phyloP scores from a whole-genome alignment of 1,140 invertebrate genomes.

The Geopemphigus sp. region DNA sequence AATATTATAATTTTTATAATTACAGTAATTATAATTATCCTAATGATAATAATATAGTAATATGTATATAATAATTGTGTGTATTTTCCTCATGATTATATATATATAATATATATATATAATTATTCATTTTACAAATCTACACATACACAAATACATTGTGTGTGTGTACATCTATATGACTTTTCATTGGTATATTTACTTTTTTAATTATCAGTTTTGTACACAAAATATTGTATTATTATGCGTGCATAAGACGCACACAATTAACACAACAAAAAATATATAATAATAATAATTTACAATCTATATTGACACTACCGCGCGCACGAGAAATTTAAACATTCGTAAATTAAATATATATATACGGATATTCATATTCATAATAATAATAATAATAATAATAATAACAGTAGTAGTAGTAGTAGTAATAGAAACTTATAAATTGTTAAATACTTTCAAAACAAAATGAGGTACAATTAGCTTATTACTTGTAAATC shows the following conservation, averaged over 20 bases:
- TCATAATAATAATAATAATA: slow-evolving; percentile 22
- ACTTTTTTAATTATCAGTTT: neutral
- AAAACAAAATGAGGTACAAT: no score
- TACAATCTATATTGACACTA: slow-evolving; percentile 32
- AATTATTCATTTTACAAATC: neutral
- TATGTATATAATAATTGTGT: slow-evolving; percentile 42
- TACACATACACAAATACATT: neutral
- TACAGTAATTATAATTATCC: slow-evolving; percentile 36
- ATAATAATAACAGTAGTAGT: neutral
- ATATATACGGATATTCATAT: neutral
- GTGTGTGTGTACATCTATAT: neutral
- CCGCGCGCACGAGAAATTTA: neutral
- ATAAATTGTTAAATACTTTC: no score
- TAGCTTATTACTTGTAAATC: no score
- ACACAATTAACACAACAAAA: slow-evolving; percentile 10
- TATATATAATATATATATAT: slow-evolving; percentile 5
- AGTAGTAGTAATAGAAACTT: neutral
- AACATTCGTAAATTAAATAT: slow-evolving; percentile 4
- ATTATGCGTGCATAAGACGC: neutral
- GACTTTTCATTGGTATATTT: neutral
- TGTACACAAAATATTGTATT: slow-evolving; percentile 22
- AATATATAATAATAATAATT: slow-evolving; percentile 20
- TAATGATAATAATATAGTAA: slow-evolving; percentile 38
- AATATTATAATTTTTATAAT: slow-evolving; percentile 46
- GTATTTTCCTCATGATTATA: slow-evolving; percentile 17